These are phyloP conservation scores for Cygnus buccinator DNA, from an alignment of 2,113 vertebrate genomes.

Conservation along the genomic window DNA sequence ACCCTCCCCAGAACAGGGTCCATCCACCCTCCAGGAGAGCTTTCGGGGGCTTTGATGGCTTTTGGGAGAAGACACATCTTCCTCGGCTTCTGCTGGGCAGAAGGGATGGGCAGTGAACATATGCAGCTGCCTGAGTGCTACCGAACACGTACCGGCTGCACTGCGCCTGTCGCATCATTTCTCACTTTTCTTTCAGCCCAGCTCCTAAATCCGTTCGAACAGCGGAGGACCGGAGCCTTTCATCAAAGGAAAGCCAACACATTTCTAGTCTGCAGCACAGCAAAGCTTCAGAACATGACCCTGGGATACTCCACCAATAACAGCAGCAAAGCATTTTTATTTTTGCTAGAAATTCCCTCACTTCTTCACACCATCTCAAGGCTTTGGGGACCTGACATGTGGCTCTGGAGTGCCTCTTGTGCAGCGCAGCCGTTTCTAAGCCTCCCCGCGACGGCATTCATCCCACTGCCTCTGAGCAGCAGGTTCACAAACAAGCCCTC, in stretches of 20 bases:
- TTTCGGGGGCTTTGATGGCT: background rate
- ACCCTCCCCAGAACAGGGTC: background rate
- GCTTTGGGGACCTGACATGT: conserved; percentile 21
- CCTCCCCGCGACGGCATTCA: background rate
- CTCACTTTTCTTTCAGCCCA: background rate
- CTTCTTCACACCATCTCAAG: background rate
- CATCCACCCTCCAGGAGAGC: background rate
- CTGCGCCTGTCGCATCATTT: background rate
- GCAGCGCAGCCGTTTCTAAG: background rate
- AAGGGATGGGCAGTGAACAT: background rate
- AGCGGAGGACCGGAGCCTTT: background rate
- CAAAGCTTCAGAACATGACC: background rate
- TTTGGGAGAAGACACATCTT: background rate
- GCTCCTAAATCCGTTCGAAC: background rate
- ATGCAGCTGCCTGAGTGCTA: background rate
- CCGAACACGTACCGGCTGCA: background rate
- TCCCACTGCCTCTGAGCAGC: background rate
- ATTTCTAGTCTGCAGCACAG: background rate
- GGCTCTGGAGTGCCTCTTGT: background rate
- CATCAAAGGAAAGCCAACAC: background rate
- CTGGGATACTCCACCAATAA: background rate
- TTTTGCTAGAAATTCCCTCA: background rate
- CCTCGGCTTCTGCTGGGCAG: background rate
- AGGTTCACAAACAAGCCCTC: background rate
- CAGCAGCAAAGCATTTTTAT: background rate